Evolutionary conservation across 2,797 vertebrate genomes (phyloP).

Genomic region (Schizothorax lantsangensis): DNA sequence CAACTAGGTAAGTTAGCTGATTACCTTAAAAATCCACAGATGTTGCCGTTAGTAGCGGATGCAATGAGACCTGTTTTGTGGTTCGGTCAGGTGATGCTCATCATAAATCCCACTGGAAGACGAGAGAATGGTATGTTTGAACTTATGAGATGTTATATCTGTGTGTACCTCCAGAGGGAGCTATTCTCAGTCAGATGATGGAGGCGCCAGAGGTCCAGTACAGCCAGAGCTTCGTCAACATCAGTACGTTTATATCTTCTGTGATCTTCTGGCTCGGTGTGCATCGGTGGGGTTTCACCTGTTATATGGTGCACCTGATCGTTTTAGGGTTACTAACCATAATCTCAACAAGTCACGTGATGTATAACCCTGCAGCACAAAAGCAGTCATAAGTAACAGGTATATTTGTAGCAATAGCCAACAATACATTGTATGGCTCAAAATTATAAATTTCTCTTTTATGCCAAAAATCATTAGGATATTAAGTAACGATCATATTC

Average conservation of each 20-base stretch:
- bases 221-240: conserved; percentile 60
- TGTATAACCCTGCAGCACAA: too few relatives aligned
- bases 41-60: too few relatives aligned
- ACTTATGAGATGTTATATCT: background rate
- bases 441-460: too few relatives aligned
- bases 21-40: too few relatives aligned
- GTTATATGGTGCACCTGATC: background rate
- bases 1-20: too few relatives aligned
- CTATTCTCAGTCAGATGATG: conserved; percentile 73
- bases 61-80: too few relatives aligned
- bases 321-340: background rate
- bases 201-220: conserved; percentile 48
- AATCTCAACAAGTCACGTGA: background rate
- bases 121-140: background rate
- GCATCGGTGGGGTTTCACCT: background rate
- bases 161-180: conserved; percentile 72
- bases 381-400: too few relatives aligned
- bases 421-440: too few relatives aligned
- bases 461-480: too few relatives aligned
- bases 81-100: too few relatives aligned
- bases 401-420: too few relatives aligned
- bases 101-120: background rate
- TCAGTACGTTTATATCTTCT: conserved; percentile 66
- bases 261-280: background rate
- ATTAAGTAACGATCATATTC: too few relatives aligned